Base-by-base conservation (phyloP, 2,113 vertebrate species). In the Syngnathoides biaculeatus region DNA sequence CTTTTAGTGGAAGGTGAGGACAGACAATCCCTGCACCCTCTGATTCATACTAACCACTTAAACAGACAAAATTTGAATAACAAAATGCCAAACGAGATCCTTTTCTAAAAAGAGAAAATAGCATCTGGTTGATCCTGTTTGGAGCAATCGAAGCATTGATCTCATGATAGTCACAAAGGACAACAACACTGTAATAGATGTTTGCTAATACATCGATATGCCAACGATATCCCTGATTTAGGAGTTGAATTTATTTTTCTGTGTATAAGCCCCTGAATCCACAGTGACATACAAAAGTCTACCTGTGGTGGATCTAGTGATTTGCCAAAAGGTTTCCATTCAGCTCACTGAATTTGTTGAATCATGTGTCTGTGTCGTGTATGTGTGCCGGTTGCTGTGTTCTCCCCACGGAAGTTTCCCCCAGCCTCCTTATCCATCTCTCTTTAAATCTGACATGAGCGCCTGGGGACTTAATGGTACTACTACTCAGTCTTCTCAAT, bases 1-100 rank as follows among this genome's bases (percentile, higher is more conserved):
- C 77, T 89, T 62, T 69, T 89, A 22, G 87, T 89, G 62, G 87
- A 89, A 66, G 83, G 87, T 89, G 69, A 86, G 79, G 71, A 80
- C 63, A 62, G n/a, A 20, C 48, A 66, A 59, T 42, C 59, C 38
- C 4, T 27, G 14, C 58, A 59, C 68, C 57, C 24, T 52, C 17
- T 70, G 57, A 48, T 65, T 48, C 64, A 43, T 52, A 20, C 27
- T 17, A 14, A 39, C 53, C 62, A 59, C 38, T 65, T 9, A 26
- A 71, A 68, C 56, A 56, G 26, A 26, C 40, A 30, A 45, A 64
- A 38, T 58, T 50, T 40, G n/a, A 52, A 19, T 72, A 58, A 69
- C 22, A 35, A 64, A 43, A 67, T 58, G 64, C 67, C 62, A 39
- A 22, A 63, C 61, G 71, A 67, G 43, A 40, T 0, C 43, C 13